phyloP scores from a whole-genome alignment of 1,140 invertebrate species.

The Papilio machaon region DNA sequence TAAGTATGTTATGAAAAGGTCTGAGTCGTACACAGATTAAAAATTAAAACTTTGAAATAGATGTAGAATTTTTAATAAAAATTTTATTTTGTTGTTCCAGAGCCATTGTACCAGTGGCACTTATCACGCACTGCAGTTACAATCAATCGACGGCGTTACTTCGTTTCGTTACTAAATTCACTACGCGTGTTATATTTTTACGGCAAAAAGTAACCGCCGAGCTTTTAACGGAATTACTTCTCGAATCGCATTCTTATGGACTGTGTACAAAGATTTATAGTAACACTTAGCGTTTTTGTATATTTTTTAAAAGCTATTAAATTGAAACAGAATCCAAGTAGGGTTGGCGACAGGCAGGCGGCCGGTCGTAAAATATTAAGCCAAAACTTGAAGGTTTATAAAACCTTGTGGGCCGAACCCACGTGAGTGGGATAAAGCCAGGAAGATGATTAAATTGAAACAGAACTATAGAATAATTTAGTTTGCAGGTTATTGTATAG shows the following conservation, averaged over 20 bases:
- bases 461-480: no score
- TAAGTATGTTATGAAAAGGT: no score
- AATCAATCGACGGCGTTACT: slow-evolving; percentile 15
- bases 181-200: slow-evolving; percentile 35
- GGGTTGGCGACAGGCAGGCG: no score
- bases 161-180: slow-evolving; percentile 22
- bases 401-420: no score
- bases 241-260: slow-evolving; percentile 26
- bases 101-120: background rate
- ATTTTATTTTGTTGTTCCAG: background rate
- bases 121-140: background rate
- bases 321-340: no score
- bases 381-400: no score
- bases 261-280: slow-evolving; percentile 33
- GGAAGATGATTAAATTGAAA: no score
- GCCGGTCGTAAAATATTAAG: no score
- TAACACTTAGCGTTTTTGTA: background rate
- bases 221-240: slow-evolving; percentile 35
- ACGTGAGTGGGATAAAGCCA: no score
- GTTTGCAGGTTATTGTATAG: background rate
- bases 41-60: background rate
- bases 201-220: slow-evolving; percentile 19
- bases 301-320: background rate
- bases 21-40: no score
- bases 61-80: background rate